Base-by-base conservation (phyloP, 2,888 invertebrate genomes). In the Dendrolimus houi region DNA sequence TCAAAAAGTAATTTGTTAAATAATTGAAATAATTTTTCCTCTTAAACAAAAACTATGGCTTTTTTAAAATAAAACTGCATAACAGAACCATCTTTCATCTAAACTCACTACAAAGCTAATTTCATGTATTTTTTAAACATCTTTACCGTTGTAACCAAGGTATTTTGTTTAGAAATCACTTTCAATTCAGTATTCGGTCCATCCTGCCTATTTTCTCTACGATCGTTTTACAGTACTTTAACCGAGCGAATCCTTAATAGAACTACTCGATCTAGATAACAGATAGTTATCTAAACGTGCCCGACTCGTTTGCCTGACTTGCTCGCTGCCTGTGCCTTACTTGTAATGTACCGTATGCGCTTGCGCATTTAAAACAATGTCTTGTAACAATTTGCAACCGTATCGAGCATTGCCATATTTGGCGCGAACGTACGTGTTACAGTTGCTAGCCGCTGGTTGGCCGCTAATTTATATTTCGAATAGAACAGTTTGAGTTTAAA, bases 321-420 rank as follows among this genome's bases (percentile, higher is more conserved):
- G 12, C 47, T 47, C 47, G 47, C 12, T 47, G 47, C 47, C 47
- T 47, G 47, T 47, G 47, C 47, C 47, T 47, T 47, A 47, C 47
- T 12, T 47, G 47, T 29, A 29, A 29, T 29, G 29, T 47, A 47
- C 47, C 47, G 12, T 47, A 47, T 47, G 47, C 47, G 47, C 63
- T 64, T 74, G 72, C 75, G 72, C 73, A 71, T 69, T 71, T 73
- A 64, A 77, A 81, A 88, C 88, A 88, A 88, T 87, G 82, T 75
- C 74, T 75, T 88, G 89, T 88, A 62, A 81, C 87, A 88, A 88
- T 88, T 88, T 88, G 89, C 88, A 87, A 85, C 71, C 79, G 66
- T 75, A 77, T 80, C 85, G 83, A 74, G 81, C 70, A 62, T 67
- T 66, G 60, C 88, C 87, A 69, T 88, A 63, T 85, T 83, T 58